phyloP scores from a whole-genome alignment of 2,113 vertebrate species.

The Merops nubicus region DNA sequence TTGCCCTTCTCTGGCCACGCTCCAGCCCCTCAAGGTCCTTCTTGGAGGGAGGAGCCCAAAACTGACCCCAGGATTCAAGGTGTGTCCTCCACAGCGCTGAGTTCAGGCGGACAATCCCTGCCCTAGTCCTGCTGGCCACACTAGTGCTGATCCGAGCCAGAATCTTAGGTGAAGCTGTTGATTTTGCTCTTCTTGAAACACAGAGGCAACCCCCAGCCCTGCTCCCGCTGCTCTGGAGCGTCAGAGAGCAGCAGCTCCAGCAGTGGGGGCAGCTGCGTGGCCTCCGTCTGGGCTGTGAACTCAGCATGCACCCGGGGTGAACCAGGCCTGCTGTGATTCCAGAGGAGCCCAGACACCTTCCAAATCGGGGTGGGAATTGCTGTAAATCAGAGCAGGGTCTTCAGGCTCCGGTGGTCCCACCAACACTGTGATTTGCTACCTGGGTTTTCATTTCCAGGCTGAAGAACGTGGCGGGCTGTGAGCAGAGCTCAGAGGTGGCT shows the following conservation, averaged over 20 bases:
- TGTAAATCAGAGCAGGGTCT: background rate
- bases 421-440: background rate
- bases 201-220: background rate
- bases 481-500: no score
- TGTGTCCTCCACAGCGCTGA: background rate
- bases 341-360: background rate
- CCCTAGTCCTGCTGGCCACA: background rate
- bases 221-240: background rate
- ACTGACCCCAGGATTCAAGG: background rate
- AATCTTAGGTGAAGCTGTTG: background rate
- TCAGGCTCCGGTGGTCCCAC: background rate
- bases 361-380: background rate
- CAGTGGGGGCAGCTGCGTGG: background rate
- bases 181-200: background rate
- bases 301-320: accelerated
- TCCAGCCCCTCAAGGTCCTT: background rate
- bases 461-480: background rate
- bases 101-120: background rate
- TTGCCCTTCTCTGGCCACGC: background rate
- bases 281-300: background rate
- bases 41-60: background rate
- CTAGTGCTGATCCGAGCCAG: background rate
- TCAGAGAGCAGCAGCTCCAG: background rate
- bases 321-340: background rate
- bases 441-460: background rate